phyloP scores from a whole-genome alignment of 2,888 invertebrate genomes.

The Acanthoscelides obtectus region DNA sequence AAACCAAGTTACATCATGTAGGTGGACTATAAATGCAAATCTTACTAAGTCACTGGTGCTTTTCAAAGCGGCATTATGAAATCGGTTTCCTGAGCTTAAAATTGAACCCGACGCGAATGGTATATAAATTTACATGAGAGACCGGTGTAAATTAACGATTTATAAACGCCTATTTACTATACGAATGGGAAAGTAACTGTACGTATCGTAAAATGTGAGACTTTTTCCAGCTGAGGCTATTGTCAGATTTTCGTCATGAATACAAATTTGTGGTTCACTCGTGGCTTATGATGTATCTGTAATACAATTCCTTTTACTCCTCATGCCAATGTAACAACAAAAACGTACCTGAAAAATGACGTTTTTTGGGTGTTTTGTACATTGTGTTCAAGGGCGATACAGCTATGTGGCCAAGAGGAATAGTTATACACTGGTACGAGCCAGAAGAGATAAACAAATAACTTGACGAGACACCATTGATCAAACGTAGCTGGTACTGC shows the following conservation, averaged over 20 bases:
- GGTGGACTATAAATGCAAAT: not conserved
- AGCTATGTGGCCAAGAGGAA: no score
- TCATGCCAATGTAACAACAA: no score
- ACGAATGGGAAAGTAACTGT: not conserved
- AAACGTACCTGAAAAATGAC: no score
- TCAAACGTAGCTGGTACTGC: no score
- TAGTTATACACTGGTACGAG: no score
- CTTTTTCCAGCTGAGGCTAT: not conserved
- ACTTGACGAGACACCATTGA: no score
- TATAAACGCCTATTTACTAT: not conserved
- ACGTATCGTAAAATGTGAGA: not conserved
- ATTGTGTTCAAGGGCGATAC: no score
- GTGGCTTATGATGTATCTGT: no score
- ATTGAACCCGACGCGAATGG: not conserved
- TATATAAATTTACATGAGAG: not conserved
- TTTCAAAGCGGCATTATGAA: not conserved
- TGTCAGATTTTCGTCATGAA: not conserved
- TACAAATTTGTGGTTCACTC: not conserved
- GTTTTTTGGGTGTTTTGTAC: no score
- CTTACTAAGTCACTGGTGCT: not conserved
- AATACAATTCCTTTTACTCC: no score
- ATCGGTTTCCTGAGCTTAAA: not conserved
- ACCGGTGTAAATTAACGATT: not conserved
- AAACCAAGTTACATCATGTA: no score
- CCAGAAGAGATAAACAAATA: no score